Evolutionary conservation across 1,140 invertebrate genomes (phyloP).

Genomic region (Doryteuthis pealeii): DNA sequence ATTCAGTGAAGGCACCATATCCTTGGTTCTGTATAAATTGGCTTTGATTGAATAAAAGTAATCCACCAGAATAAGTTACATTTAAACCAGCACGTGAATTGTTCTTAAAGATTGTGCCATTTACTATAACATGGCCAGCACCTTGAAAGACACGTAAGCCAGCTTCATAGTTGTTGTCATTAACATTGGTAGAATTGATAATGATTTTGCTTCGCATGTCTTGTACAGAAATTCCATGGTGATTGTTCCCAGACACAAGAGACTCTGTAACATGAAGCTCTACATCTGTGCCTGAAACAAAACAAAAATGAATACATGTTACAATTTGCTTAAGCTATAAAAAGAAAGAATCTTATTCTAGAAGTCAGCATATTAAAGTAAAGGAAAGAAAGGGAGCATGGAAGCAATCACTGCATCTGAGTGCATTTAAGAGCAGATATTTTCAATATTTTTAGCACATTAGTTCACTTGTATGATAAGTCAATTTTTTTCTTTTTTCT

Average conservation of each 20-base stretch:
- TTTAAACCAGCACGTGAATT: constrained; percentile 64
- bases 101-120: constrained; percentile 45
- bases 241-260: constrained; percentile 48
- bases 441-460: too few species aligned
- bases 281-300: constrained; percentile 40
- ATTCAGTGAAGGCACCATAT: constrained; percentile 53
- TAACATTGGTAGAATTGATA: constrained; percentile 49
- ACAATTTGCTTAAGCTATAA: neutral
- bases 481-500: too few species aligned
- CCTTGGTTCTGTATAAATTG: constrained; percentile 64
- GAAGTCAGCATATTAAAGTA: too few species aligned
- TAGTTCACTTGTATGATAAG: too few species aligned
- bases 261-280: constrained; percentile 52
- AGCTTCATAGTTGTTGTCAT: constrained; percentile 54
- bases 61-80: constrained; percentile 88
- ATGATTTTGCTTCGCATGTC: constrained; percentile 53
- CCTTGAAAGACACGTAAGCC: constrained; percentile 55
- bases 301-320: neutral
- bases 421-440: too few species aligned
- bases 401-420: too few species aligned
- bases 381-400: too few species aligned
- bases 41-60: constrained; percentile 81
- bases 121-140: constrained; percentile 53
- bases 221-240: constrained; percentile 56
- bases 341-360: neutral